Conservation (phyloP, 2,888 invertebrate genomes). For the Drosophila aldrichi region DNA sequence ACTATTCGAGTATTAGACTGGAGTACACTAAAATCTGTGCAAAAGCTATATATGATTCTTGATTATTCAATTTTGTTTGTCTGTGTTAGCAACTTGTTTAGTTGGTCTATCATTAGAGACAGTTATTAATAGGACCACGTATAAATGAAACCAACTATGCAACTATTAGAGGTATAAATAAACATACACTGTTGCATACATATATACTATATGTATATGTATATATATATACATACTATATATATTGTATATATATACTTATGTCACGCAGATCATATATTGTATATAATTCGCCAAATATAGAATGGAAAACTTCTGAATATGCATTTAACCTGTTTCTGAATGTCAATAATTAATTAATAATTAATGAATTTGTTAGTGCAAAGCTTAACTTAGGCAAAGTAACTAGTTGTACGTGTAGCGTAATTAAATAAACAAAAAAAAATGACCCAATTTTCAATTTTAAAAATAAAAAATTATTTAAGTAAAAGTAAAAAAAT, state of each 20-base stretch:
- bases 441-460: neutral
- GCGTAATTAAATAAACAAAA: neutral
- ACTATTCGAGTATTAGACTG: neutral
- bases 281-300: neutral
- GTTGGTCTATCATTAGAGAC: neutral
- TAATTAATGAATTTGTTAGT: neutral
- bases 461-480: no score
- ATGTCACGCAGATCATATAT: neutral
- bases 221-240: no score
- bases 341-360: slow-evolving; percentile 1
- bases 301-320: neutral
- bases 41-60: no score
- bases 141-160: slow-evolving; percentile 9
- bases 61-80: neutral
- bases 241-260: neutral
- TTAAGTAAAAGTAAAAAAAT: no score
- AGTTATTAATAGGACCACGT: neutral
- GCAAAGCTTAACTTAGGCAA: no score
- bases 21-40: no score
- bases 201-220: neutral
- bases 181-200: neutral
- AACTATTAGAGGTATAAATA: neutral
- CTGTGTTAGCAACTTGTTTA: neutral
- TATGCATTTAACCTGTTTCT: slow-evolving; percentile 12
- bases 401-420: slow-evolving; percentile 6